Evolutionary conservation across 2,888 invertebrate species (phyloP).

Genomic region (Gortyna flavago): DNA sequence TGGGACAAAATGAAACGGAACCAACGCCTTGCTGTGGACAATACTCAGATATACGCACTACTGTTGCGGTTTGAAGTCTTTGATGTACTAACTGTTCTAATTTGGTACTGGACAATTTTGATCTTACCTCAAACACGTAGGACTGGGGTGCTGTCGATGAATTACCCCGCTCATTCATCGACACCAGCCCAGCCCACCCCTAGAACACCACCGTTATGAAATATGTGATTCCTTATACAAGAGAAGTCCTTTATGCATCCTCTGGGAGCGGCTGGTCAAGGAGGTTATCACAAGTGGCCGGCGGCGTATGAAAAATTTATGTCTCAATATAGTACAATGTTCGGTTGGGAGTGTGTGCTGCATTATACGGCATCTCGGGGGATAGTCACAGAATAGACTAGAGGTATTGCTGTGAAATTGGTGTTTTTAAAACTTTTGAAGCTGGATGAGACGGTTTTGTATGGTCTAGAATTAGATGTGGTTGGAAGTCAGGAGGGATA

Average conservation of each 20-base stretch:
- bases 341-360: slow-evolving; percentile 80
- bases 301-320: slow-evolving; percentile 90
- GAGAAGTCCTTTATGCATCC: slow-evolving; percentile 90
- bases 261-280: slow-evolving; percentile 87
- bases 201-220: slow-evolving; percentile 83
- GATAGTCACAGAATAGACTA: slow-evolving; percentile 63
- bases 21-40: no score
- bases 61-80: no score
- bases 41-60: no score
- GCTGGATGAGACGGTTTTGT: background rate
- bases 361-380: slow-evolving; percentile 80
- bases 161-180: slow-evolving; percentile 2
- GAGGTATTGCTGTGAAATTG: slow-evolving; percentile 39
- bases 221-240: slow-evolving; percentile 90
- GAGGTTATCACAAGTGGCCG: slow-evolving; percentile 89
- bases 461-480: background rate
- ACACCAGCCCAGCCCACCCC: slow-evolving; percentile 67
- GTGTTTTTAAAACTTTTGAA: slow-evolving; percentile 21
- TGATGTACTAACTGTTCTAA: no score
- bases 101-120: no score
- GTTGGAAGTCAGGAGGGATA: background rate
- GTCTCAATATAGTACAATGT: slow-evolving; percentile 86
- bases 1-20: no score
- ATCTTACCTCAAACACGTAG: background rate
- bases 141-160: background rate